These are phyloP conservation scores for Notarius quadriscutis DNA, from an alignment of 2,113 vertebrate species.

Conservation along the genomic window DNA sequence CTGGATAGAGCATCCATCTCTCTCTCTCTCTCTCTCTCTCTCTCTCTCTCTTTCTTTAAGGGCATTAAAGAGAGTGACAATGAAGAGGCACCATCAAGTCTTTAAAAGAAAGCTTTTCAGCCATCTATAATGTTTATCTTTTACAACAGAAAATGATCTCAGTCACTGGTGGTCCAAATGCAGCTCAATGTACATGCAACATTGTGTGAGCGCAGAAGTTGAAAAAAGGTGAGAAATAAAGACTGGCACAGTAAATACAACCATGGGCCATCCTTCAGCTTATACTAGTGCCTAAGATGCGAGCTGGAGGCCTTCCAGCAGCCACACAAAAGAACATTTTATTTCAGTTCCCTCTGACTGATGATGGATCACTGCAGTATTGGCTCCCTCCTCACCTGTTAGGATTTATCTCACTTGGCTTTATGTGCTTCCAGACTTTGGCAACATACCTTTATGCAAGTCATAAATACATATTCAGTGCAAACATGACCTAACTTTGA, in stretches of 20 bases:
- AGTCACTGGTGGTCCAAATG: not conserved
- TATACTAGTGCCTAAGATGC: slow-evolving; percentile 12
- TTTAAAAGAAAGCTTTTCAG: slow-evolving; percentile 12
- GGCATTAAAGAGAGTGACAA: not conserved
- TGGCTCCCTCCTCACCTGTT: not conserved
- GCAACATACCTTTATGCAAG: not conserved
- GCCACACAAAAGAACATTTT: slow-evolving; percentile 16
- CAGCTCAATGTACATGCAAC: not conserved
- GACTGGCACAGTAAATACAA: not conserved
- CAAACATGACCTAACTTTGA: not conserved
- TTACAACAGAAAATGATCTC: not conserved
- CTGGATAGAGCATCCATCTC: not conserved
- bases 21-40: slow-evolving; percentile 4
- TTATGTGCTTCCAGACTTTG: not conserved
- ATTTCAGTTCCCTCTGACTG: slow-evolving; percentile 42
- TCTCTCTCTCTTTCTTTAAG: not conserved
- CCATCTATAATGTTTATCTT: not conserved
- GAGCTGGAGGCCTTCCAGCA: slow-evolving; percentile 33
- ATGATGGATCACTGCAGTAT: slow-evolving; percentile 18
- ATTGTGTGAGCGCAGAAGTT: slow-evolving; percentile 38
- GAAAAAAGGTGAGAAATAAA: slow-evolving; percentile 44
- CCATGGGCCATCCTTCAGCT: not conserved
- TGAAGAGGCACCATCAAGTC: not conserved
- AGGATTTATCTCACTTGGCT: not conserved
- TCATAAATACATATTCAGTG: not conserved